Percentiles rank a stretch among this genome's conserved stretches.
These are phyloP conservation scores for Microcebus murinus DNA, from an alignment of 2,113 vertebrate species.

Conservation along the genomic window DNA sequence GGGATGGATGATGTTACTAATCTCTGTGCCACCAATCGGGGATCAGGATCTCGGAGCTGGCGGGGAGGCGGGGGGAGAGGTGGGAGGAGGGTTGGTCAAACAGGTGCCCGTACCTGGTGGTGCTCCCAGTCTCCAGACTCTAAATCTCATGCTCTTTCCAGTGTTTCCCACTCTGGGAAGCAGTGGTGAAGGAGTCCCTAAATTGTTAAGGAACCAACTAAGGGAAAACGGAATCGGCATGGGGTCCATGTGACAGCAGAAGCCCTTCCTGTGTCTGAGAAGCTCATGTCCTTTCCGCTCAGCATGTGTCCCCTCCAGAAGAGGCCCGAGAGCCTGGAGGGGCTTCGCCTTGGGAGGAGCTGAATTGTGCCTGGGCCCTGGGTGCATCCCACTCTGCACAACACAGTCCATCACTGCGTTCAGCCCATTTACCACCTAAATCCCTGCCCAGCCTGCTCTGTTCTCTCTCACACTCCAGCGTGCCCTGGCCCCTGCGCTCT, in stretches of 20 bases:
- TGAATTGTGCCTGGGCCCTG: background rate
- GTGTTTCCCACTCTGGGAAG: too few species aligned
- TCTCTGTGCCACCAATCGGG: background rate
- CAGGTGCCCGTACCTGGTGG: fast-evolving
- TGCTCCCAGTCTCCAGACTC: background rate
- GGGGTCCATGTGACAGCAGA: background rate
- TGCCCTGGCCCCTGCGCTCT: background rate
- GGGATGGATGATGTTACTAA: background rate
- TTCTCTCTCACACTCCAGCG: background rate
- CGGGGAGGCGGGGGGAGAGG: background rate
- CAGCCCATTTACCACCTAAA: background rate
- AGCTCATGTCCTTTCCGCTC: background rate
- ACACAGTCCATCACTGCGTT: fast-evolving
- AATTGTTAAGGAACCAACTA: background rate
- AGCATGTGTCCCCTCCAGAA: background rate
- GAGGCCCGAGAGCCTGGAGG: background rate
- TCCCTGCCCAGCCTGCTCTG: background rate
- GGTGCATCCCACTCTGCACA: too few species aligned
- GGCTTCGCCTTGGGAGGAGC: background rate
- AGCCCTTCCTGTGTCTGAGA: background rate
- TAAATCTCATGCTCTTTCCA: background rate
- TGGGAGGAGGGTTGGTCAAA: background rate
- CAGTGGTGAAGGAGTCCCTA: background rate
- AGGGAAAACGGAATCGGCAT: background rate
- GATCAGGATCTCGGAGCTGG: background rate